Base-by-base conservation (phyloP, 2,797 vertebrate species). In the Melanotaenia maccullochi region DNA sequence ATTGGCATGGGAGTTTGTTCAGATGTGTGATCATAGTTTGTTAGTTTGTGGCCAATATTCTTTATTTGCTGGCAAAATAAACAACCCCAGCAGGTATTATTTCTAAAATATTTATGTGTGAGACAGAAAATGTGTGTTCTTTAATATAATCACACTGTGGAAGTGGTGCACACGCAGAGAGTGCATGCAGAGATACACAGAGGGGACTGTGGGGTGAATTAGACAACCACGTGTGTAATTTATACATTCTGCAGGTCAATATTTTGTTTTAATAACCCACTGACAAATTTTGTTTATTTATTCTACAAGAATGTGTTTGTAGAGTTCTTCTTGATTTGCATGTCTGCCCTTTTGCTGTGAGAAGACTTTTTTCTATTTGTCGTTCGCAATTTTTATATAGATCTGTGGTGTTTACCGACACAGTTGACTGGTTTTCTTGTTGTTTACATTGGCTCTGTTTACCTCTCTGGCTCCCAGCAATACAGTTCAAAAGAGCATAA, bases 241-340 rank as follows among this genome's bases (percentile, higher is more conserved):
- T 79, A 73, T 68, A 85, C 78, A 55, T 83, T 84, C 78, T 81
- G 70, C 75, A 32, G 79, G 64, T 89, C 86, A 77, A 75, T 84
- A 76, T 63, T 79, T 75, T 51, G 60, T 71, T 81, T 84, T 80
- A 44, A 66, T 62, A 67, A 78, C n/a, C 69, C 70, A 58, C 68
- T 30, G 61, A 84, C 49, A 84, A 60, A 20, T 52, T 47, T 60
- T 24, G 80, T 28, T 64, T 44, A 80, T 82, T 78, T 68, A 68
- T 85, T 74, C 73, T 30, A 65, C 76, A 67, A 9, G 0, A 83
- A 80, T 73, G 55, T 7, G 44, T 86, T 76, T 71, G 40, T 8
- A 52, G 9, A 18, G 0, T 49, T 38, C 14, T 49, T 38, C 9
- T 75, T 54, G 1, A 82, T 75, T 70, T 73, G 49, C 8, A n/a